A percentile compares a stretch with the other conserved stretches of the same genome.
Evolutionary conservation across 2,113 vertebrate genomes (phyloP).

Genomic region (Muntiacus muntjak): DNA sequence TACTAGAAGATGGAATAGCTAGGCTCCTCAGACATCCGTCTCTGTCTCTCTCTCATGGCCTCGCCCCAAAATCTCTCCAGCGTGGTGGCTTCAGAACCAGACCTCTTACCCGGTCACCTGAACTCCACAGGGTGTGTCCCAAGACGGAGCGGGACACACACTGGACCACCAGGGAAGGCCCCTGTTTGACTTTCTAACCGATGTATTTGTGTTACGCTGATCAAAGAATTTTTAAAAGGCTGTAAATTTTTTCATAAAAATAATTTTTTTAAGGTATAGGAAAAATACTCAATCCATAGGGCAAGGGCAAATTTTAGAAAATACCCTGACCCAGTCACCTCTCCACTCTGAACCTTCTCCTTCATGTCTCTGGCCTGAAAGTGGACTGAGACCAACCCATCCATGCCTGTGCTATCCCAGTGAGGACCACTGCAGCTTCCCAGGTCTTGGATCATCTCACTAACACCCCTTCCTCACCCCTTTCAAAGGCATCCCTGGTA

Average conservation of each 20-base stretch:
- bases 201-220: neutral
- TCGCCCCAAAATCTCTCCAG: neutral
- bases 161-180: neutral
- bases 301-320: neutral
- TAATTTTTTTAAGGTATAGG: neutral
- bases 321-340: neutral
- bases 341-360: neutral
- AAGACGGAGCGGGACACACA: neutral
- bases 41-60: neutral
- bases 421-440: neutral
- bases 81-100: neutral
- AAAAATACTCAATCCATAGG: too few species aligned
- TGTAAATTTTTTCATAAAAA: neutral
- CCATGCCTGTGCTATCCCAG: fast-evolving
- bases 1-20: neutral
- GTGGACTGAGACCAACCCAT: fast-evolving
- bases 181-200: neutral
- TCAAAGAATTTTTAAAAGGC: slow-evolving; percentile 1
- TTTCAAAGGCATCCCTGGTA: neutral
- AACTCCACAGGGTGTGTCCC: neutral
- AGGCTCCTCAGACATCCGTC: neutral
- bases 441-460: neutral
- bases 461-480: neutral
- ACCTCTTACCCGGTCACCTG: neutral
- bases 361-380: neutral